Evolutionary conservation across 2,888 invertebrate species (phyloP).

Genomic region (Troides aeacus): DNA sequence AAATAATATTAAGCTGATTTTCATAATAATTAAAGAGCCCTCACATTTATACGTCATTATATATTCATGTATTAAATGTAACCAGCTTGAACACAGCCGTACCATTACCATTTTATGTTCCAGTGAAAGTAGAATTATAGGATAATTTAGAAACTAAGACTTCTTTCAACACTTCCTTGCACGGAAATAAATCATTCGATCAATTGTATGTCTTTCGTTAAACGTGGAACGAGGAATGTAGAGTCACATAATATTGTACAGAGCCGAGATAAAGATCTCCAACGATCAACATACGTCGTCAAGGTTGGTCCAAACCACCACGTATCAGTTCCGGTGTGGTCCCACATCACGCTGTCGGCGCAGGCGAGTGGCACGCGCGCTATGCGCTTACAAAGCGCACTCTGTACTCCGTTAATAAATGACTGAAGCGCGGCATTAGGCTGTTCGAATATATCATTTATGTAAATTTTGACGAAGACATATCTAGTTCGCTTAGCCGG

Average conservation of each 20-base stretch:
- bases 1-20: too few relatives aligned
- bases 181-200: background rate
- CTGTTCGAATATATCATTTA: constrained; percentile 79
- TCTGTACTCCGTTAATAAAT: constrained; percentile 71
- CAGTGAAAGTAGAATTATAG: too few relatives aligned
- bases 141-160: too few relatives aligned
- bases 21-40: too few relatives aligned
- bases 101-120: too few relatives aligned
- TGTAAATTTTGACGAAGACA: constrained; percentile 81
- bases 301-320: constrained; percentile 57
- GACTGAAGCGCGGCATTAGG: constrained; percentile 73
- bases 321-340: constrained; percentile 65
- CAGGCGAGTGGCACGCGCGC: constrained; percentile 68
- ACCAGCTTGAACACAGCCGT: too few relatives aligned
- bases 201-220: background rate
- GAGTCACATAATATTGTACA: constrained; percentile 24
- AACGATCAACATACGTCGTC: constrained; percentile 68
- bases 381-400: constrained; percentile 62
- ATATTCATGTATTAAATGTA: too few relatives aligned
- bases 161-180: too few relatives aligned
- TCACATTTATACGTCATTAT: too few relatives aligned
- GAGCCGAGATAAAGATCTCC: constrained; percentile 52
- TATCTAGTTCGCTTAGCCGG: constrained; percentile 67
- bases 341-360: constrained; percentile 64
- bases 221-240: background rate